A percentile compares a stretch with the other conserved stretches of the same genome.
These are phyloP conservation scores for Colletes collaris DNA, from an alignment of 2,888 invertebrate species.

Conservation along the genomic window DNA sequence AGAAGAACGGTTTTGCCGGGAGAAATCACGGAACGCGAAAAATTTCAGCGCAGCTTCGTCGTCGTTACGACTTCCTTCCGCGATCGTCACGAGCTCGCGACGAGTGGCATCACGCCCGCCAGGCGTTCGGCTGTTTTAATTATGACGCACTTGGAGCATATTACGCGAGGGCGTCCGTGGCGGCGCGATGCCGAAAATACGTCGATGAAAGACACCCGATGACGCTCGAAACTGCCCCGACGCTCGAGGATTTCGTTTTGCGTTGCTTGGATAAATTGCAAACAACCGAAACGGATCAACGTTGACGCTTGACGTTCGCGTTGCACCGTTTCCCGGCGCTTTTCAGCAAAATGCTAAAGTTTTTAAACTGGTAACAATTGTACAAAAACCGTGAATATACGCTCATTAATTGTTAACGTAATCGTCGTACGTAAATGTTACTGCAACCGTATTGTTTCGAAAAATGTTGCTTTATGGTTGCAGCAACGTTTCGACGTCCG, in stretches of 20 bases:
- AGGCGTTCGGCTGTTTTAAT: slow-evolving; percentile 53
- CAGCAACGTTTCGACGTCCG: too few species aligned
- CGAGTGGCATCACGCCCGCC: slow-evolving; percentile 15
- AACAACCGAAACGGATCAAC: not conserved
- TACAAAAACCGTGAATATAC: too few species aligned
- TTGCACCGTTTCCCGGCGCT: not conserved
- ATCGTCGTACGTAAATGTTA: too few species aligned
- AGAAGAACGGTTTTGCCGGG: not conserved
- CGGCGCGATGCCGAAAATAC: slow-evolving; percentile 64
- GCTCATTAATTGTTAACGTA: too few species aligned
- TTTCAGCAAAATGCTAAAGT: too few species aligned
- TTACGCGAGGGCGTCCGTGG: slow-evolving; percentile 51
- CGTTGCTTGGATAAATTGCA: slow-evolving; percentile 41
- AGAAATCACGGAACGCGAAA: not conserved
- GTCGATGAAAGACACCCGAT: slow-evolving; percentile 59
- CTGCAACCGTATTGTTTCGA: too few species aligned
- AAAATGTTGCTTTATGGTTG: too few species aligned
- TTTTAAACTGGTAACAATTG: too few species aligned
- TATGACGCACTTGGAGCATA: slow-evolving; percentile 66
- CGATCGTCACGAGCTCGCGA: slow-evolving; percentile 49
- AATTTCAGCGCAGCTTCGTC: not conserved
- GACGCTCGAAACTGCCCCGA: slow-evolving; percentile 51
- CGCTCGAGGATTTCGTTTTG: slow-evolving; percentile 34
- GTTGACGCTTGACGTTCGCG: not conserved
- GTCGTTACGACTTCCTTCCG: slow-evolving; percentile 37